phyloP scores from a whole-genome alignment of 2,113 vertebrate genomes.

The Podarcis muralis region DNA sequence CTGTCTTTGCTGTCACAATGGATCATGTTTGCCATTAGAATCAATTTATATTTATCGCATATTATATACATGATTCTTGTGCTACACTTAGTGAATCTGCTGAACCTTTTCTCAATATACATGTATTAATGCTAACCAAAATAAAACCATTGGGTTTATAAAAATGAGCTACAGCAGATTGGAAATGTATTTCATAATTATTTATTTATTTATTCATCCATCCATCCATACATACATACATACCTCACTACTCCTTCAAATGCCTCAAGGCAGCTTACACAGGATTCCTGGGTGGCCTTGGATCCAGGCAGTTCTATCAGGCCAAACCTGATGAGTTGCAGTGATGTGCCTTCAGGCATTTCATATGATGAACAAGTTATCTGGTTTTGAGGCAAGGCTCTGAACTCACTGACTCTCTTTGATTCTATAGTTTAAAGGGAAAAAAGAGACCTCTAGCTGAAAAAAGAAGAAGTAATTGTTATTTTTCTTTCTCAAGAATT shows the following conservation, averaged over 20 bases:
- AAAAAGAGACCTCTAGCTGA: background rate
- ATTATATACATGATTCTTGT: too few species aligned
- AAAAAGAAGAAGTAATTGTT: too few species aligned
- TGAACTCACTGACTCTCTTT: background rate
- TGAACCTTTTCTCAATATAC: background rate
- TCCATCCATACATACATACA: background rate
- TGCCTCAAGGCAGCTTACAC: background rate
- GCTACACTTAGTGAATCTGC: too few species aligned
- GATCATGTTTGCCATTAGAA: too few species aligned
- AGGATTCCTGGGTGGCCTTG: background rate
- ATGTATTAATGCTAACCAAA: background rate
- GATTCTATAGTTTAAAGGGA: background rate
- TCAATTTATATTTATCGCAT: too few species aligned
- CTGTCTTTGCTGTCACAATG: too few species aligned
- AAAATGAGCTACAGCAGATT: background rate
- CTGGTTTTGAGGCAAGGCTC: background rate
- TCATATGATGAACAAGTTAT: background rate
- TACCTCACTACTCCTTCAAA: background rate
- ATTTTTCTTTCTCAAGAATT: too few species aligned
- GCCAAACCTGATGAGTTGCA: background rate
- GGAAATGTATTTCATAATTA: background rate
- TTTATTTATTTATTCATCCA: background rate
- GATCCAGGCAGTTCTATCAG: background rate
- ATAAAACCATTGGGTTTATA: too few species aligned
- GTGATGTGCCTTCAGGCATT: background rate